Conservation (phyloP, 2,797 vertebrate genomes). For the Naso thynnoides region DNA sequence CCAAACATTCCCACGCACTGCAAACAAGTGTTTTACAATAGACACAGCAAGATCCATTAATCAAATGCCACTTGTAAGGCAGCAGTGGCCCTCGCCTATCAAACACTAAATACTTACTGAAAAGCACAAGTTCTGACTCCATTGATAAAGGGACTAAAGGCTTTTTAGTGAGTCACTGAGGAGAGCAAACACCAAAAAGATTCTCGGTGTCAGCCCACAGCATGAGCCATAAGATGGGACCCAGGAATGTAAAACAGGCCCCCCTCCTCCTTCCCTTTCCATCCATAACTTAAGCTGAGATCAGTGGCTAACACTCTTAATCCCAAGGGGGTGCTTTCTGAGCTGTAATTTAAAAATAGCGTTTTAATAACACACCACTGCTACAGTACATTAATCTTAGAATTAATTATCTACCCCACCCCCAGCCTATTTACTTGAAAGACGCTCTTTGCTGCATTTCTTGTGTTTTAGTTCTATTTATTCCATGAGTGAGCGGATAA, state of each 20-base stretch:
- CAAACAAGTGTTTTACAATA: conserved; percentile 79
- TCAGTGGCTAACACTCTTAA: conserved; percentile 86
- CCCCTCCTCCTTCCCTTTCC: conserved; percentile 57
- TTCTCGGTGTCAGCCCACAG: conserved; percentile 73
- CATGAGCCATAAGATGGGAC: conserved; percentile 75
- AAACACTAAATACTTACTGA: conserved; percentile 70
- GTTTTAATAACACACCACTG: conserved; percentile 88
- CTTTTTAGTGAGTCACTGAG: conserved; percentile 71
- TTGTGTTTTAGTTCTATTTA: conserved; percentile 84
- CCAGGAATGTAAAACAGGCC: conserved; percentile 79
- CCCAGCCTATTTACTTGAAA: conserved; percentile 85
- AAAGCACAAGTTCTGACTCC: conserved; percentile 69
- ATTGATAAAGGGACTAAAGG: conserved; percentile 73
- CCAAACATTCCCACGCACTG: conserved; percentile 50
- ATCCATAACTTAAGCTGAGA: conserved; percentile 86
- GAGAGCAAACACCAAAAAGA: conserved; percentile 69
- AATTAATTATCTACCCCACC: conserved; percentile 87
- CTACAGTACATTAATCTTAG: conserved; percentile 88
- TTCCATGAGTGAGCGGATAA: conserved; percentile 80
- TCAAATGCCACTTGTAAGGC: conserved; percentile 72
- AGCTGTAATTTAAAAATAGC: conserved; percentile 90
- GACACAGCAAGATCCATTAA: conserved; percentile 71
- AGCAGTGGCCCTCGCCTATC: conserved; percentile 67
- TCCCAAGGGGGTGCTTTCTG: conserved; percentile 87
- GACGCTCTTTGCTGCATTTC: conserved; percentile 82